Base-by-base conservation (phyloP, 2,113 vertebrate species). In the Entelurus aequoreus region DNA sequence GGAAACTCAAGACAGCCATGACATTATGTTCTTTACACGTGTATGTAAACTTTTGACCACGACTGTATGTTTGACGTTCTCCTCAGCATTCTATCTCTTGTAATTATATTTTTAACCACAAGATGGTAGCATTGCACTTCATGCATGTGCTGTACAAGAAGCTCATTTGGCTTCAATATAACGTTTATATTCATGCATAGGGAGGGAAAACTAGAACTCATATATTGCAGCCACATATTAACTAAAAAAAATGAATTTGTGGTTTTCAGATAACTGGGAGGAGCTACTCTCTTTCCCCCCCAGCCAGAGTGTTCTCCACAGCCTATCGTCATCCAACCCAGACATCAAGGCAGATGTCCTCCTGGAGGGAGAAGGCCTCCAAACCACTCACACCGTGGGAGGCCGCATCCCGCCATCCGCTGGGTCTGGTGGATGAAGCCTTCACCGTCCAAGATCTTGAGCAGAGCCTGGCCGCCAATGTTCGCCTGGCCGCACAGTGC, bases 361-460 rank as follows among this genome's bases (percentile, higher is more conserved):
- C 77, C 67, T 78, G 78, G 78, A 72, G 71, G 1, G 84, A 91
- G 68, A 91, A 78, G 72, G 75, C 85, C 38, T 72, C 60, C 78
- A 95, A 92, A 83, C 87, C 89, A 52, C 87, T 82, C 5, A 92
- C 92, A 5, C 97, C 96, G 47, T 97, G 96, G 96, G 93, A 98
- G 85, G 95, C 95, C 1, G 95, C 95, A 0, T 89, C 94, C 12
- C 90, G 87, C 35, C 93, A 94, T 65, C 93, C 96, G 15, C 80
- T 95, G 12, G 95, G 95, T 36, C 86, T 96, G 2, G 93, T 94
- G 67, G 95, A 98, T 72, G 96, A 95, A 62, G 95, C 94, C 19
- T 98, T 97, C 60, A 51, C 66, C 48, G 84, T 87, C 63, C 92
- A 92, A 67, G 89, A 68, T 69, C 90, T 95, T 62, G 90, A 94